Conservation (phyloP, 1,140 invertebrate genomes). For the Drosophila paulistorum region DNA sequence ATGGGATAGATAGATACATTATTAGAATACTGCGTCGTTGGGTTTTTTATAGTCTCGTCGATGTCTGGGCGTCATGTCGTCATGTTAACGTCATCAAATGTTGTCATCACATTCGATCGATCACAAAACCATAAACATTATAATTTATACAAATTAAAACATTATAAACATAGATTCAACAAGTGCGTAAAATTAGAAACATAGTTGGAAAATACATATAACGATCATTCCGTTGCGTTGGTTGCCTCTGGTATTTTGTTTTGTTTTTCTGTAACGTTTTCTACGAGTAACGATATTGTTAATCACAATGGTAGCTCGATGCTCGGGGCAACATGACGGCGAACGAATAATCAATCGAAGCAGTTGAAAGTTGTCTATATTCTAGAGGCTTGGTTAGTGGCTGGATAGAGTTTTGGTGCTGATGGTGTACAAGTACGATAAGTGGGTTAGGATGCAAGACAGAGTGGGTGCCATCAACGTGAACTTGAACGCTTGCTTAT, state of each 20-base stretch:
- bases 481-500: constrained; percentile 61
- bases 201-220: constrained; percentile 58
- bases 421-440: constrained; percentile 51
- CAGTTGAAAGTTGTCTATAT: constrained; percentile 48
- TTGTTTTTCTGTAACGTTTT: neutral
- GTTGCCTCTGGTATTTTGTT: neutral
- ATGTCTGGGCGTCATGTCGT: constrained; percentile 9
- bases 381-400: constrained; percentile 65
- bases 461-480: constrained; percentile 67
- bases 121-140: constrained; percentile 62
- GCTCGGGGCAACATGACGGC: constrained; percentile 16
- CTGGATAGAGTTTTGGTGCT: constrained; percentile 55
- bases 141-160: constrained; percentile 65
- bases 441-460: constrained; percentile 73
- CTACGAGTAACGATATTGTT: constrained; percentile 1
- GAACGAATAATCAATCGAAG: constrained; percentile 47
- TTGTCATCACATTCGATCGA: constrained; percentile 35
- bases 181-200: constrained; percentile 60
- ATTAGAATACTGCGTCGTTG: constrained; percentile 59
- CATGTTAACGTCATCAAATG: constrained; percentile 4
- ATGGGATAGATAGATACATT: constrained; percentile 17
- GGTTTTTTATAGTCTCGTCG: constrained; percentile 35
- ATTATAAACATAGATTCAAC: constrained; percentile 39
- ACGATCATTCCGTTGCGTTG: constrained; percentile 25
- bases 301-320: constrained; percentile 1